Percentiles rank a stretch among this genome's conserved stretches.
Evolutionary conservation across 2,113 vertebrate species (phyloP).

Genomic region (Xenopus laevis): DNA sequence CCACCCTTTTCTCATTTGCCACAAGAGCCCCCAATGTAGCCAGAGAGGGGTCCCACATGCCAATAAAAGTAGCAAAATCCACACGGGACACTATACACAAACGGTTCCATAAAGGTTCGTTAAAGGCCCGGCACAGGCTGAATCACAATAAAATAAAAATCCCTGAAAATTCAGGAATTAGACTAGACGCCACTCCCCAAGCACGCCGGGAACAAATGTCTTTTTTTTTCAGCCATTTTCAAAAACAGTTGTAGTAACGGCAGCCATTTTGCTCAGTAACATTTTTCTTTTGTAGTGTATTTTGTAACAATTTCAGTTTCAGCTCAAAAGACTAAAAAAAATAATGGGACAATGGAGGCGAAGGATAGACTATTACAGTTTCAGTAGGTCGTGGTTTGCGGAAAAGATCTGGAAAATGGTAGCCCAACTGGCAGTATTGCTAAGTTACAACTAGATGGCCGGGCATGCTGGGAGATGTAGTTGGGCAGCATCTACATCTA

Average conservation of each 20-base stretch:
- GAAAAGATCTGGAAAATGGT: too few species aligned
- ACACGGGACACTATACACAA: conserved; percentile 30
- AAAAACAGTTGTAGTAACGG: conserved; percentile 30
- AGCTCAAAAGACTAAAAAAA: background rate
- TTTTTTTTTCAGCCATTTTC: background rate
- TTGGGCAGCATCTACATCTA: too few species aligned
- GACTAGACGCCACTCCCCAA: conserved; percentile 24
- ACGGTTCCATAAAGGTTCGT: background rate
- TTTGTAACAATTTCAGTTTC: too few species aligned
- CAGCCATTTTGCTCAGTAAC: conserved; percentile 45
- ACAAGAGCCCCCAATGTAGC: background rate
- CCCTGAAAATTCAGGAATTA: conserved; percentile 35
- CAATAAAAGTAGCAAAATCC: background rate
- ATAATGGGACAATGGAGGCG: too few species aligned
- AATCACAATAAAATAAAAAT: conserved; percentile 26
- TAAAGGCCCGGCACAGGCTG: conserved; percentile 7
- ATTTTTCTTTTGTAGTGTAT: conserved; percentile 11
- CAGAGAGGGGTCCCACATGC: conserved; percentile 2
- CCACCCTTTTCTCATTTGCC: background rate
- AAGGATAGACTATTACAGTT: too few species aligned
- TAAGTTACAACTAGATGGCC: too few species aligned
- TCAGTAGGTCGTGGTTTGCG: too few species aligned
- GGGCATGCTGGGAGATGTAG: too few species aligned
- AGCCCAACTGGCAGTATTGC: too few species aligned
- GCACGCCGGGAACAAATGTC: conserved; percentile 15